Evolutionary conservation across 2,888 invertebrate species (phyloP), one percentile per base, ranked within the genome.

Genomic region (Pharmacophagus antenor): DNA sequence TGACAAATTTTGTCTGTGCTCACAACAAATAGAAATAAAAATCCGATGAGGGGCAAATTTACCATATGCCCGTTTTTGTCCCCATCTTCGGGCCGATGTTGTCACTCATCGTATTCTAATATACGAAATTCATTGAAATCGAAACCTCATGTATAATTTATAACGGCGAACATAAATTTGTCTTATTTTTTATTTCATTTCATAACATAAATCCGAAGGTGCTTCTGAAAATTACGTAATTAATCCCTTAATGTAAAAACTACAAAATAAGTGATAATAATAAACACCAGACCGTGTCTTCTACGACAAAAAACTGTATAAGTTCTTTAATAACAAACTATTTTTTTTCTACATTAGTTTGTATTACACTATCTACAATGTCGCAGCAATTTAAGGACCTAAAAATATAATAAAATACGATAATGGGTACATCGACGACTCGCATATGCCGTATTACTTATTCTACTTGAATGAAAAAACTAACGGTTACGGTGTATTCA

Each of bases 11-110:
- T 22, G 56, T 61, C 48, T 56, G 46, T 23, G 41, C 20, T 56
- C 47, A 41, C 53, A 56, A 31, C 41, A 52, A 55, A 60, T 31
- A 55, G 22, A 21, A 31, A 17, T 12, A 59, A 49, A 50, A 56
- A 56, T 25, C 8, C 51, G 22, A 61, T 56, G 42, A 48, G 52
- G 61, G 56, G 52, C 56, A 61, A 52, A 61, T 56, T 56, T 17
- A 52, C 42, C 50, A 50, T 50, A 37, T 21, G 51, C 51, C 42
- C 41, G 27, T 56, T 52, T 61, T 61, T 61, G 47, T 58, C 41
- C 46, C 22, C 46, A 15, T 18, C 12, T n/a, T 20, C 51, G 51
- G 15, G n/a, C 41, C 60, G 52, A 27, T 37, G 27, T 37, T 52
- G 52, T 56, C 48, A 42, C 25, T 52, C 48, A 52, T 52, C 37